Conservation (phyloP, 2,113 vertebrate species). For the Eurystomus gularis region DNA sequence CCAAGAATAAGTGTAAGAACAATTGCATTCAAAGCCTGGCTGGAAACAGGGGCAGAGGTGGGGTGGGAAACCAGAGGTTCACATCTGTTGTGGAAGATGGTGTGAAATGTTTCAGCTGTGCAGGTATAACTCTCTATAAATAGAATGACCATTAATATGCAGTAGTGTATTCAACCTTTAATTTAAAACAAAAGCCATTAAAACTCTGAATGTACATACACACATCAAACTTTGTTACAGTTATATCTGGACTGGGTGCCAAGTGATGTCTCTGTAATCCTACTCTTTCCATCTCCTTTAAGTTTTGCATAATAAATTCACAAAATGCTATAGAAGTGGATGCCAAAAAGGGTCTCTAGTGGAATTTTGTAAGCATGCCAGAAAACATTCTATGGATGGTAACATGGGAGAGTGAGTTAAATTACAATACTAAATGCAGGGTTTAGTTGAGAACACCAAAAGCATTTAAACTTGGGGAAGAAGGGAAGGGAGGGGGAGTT, state of each 20-base stretch:
- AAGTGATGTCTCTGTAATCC: not conserved
- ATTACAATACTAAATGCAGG: constrained; percentile 21
- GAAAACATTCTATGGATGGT: not conserved
- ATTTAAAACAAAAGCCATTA: not conserved
- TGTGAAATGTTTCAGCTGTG: not conserved
- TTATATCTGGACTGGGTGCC: not conserved
- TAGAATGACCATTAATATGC: not conserved
- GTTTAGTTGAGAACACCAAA: constrained; percentile 31
- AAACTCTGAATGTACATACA: not conserved
- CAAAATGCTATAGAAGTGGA: not conserved
- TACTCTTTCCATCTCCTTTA: not conserved
- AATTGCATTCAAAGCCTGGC: not conserved
- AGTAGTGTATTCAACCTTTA: not conserved
- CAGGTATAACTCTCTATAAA: not conserved
- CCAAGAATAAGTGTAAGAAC: not conserved
- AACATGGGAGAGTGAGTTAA: constrained; percentile 31
- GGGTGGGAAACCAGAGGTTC: not conserved
- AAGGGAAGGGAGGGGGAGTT: not conserved
- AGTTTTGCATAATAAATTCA: constrained; percentile 15
- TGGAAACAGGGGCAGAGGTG: not conserved
- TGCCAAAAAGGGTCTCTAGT: constrained; percentile 20
- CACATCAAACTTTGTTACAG: not conserved
- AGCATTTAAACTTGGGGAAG: constrained; percentile 6
- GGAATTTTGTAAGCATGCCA: not conserved
- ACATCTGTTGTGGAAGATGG: not conserved